Percentiles rank a stretch among this genome's conserved stretches.
These are phyloP conservation scores for Syngnathus rostellatus DNA, from an alignment of 2,797 vertebrate genomes.

Conservation along the genomic window DNA sequence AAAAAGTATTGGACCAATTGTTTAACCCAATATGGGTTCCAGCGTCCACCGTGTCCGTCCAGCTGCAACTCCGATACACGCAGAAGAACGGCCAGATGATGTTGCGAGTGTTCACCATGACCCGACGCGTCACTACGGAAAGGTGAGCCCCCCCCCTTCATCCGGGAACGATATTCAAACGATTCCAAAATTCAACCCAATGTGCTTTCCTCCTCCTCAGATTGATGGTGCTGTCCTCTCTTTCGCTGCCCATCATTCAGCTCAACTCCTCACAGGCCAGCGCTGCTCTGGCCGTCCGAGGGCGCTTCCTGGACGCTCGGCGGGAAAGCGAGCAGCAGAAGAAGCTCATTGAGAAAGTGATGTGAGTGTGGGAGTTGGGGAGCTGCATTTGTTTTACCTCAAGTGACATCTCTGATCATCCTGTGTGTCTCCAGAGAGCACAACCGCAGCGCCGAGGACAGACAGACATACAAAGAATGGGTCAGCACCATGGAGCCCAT, in stretches of 20 bases:
- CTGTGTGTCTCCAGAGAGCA: constrained; percentile 40
- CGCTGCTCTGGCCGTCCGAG: constrained; percentile 64
- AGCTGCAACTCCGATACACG: constrained; percentile 63
- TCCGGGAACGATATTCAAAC: not conserved
- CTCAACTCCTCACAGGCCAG: constrained; percentile 67
- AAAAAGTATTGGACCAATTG: not conserved
- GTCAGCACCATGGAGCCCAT: constrained; percentile 58
- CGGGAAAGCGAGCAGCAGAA: constrained; percentile 57
- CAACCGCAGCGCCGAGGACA: constrained; percentile 46
- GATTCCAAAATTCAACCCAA: no score
- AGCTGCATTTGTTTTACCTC: not conserved
- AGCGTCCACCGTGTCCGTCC: constrained; percentile 45
- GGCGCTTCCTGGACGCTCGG: constrained; percentile 58
- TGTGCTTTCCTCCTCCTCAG: constrained; percentile 29
- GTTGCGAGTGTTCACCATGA: constrained; percentile 56
- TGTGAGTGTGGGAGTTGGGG: constrained; percentile 50
- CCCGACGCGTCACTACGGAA: constrained; percentile 54
- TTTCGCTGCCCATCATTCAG: constrained; percentile 63
- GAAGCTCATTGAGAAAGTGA: constrained; percentile 57
- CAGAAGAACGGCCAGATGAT: constrained; percentile 44
- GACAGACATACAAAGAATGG: constrained; percentile 52
- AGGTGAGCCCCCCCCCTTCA: constrained; percentile 40
- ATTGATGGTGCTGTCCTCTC: constrained; percentile 51
- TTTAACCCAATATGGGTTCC: not conserved
- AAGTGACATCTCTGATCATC: not conserved